These are phyloP conservation scores for Archivesica marissinica DNA, from an alignment of 1,140 invertebrate species.

Conservation along the genomic window DNA sequence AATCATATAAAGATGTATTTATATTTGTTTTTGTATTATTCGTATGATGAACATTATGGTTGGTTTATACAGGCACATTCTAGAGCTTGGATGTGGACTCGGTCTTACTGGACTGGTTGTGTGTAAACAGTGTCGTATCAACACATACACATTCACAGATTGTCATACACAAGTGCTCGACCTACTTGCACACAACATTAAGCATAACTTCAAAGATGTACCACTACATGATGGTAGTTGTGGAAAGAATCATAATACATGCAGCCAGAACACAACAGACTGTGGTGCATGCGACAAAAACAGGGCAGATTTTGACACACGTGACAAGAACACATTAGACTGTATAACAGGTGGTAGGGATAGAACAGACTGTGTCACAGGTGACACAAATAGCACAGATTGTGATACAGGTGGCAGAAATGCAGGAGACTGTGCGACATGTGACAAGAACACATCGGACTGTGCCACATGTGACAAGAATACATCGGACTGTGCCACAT, in stretches of 20 bases:
- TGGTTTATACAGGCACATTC: conserved; percentile 72
- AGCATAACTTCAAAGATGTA: conserved; percentile 70
- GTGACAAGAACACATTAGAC: background rate
- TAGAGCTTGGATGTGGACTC: conserved; percentile 80
- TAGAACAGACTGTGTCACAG: background rate
- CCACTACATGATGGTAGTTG: too few relatives aligned
- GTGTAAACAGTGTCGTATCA: conserved; percentile 71
- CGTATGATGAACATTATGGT: too few relatives aligned
- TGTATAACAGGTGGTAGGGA: background rate
- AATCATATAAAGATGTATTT: too few relatives aligned
- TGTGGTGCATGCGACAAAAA: background rate
- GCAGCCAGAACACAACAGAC: background rate
- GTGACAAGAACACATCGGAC: background rate
- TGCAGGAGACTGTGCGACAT: background rate
- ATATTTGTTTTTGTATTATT: too few relatives aligned
- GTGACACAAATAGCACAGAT: background rate
- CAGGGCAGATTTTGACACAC: background rate
- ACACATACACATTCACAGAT: conserved; percentile 77
- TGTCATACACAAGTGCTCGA: conserved; percentile 78
- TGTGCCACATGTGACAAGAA: background rate
- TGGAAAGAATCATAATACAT: too few relatives aligned
- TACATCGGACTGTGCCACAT: background rate
- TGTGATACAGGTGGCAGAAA: background rate
- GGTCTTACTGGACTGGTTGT: conserved; percentile 77
- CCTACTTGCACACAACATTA: conserved; percentile 77